Base-by-base conservation (phyloP, 2,797 vertebrate genomes). In the Poecilia wingei region DNA sequence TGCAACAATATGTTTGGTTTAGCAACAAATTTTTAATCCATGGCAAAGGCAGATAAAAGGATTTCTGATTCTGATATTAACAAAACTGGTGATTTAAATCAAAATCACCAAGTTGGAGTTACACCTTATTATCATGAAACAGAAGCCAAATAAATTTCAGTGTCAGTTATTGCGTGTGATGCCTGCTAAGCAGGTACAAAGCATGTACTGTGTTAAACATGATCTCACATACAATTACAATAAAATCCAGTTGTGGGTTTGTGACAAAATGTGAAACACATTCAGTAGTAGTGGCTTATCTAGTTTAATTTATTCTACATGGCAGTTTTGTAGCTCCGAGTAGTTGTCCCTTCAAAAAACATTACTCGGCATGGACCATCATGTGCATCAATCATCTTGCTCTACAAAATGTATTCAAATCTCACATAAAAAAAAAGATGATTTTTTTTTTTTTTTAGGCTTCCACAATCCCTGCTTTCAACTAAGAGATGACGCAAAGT, bases 401-500 rank as follows among this genome's bases (percentile, higher is more conserved):
- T n/a, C 47, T 51, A 25, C 31, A 51, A 51, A 51, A 72, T 5
- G 47, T 79, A 53, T 57, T 6, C 3, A 68, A 55, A 68, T 45
- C 25, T 46, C 41, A 45, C 14, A 6, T 70, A 46, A 18, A 2
- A 46, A 22, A 6, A 25, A 46, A n/a, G 1, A 10, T 8, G 4
- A 68, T 20, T 5, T 16, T 16, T 25, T 28, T 3, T 6, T 1
- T 75, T 71, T 72, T 75, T 78, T 57, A 74, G 66, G 57, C 18
- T 43, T 57, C 41, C 68, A 70, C 12, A 45, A 45, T 6, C 39
- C 39, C 28, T 16, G 0, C 57, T 33, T 73, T 18, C 74, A 45
- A 22, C 41, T 16, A 70, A 70, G 6, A 86, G 74, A 85, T 75
- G 78, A 76, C 73, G 81, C 77, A 45, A 3, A 70, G 43, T 70